Evolutionary conservation across 2,797 vertebrate genomes (phyloP), one percentile per base, ranked within the genome.

Genomic region (Liparis tanakae): DNA sequence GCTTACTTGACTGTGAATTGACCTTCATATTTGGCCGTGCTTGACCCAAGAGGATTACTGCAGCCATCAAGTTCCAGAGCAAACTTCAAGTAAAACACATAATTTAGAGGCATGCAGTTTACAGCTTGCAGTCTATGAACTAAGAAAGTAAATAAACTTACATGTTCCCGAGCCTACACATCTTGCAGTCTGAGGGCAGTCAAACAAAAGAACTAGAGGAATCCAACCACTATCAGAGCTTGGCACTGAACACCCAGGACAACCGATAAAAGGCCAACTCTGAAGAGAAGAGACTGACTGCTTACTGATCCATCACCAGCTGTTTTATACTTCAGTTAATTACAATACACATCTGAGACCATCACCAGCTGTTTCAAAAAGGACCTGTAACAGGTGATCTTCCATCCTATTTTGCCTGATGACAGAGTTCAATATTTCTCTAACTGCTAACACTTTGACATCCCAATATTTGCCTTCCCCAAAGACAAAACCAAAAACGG

Each of bases 1-100:
- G 0, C 89, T 90, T 91, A 95, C 94, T 82, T 84, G 90, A 87
- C 60, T 84, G 87, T 2, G 86, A 79, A 63, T 48, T 59, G 6
- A 61, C 68, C 60, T 89, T 89, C 8, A 12, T 0, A 69, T 79
- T 86, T 57, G 80, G 77, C 89, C 72, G 88, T 18, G 84, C 80
- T 74, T 92, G 89, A 74, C 84, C 72, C 55, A 74, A 66, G 20
- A 73, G 9, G 10, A 75, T 76, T 20, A 86, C 71, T 53, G 78
- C 84, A 63, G 85, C 78, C 78, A 91, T 17, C 70, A 92, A 61
- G 77, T 72, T 85, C 92, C 93, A 92, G 57, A 87, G 64, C 2
- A 88, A 56, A 53, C 95, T 95, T 25, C 0, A 48, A 17, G 50
- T 7, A 8, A 14, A 44, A 18, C 0, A 15, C 0, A 25, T 3